Conservation (phyloP, 1,140 invertebrate genomes). For the Aleiodes sp. region DNA sequence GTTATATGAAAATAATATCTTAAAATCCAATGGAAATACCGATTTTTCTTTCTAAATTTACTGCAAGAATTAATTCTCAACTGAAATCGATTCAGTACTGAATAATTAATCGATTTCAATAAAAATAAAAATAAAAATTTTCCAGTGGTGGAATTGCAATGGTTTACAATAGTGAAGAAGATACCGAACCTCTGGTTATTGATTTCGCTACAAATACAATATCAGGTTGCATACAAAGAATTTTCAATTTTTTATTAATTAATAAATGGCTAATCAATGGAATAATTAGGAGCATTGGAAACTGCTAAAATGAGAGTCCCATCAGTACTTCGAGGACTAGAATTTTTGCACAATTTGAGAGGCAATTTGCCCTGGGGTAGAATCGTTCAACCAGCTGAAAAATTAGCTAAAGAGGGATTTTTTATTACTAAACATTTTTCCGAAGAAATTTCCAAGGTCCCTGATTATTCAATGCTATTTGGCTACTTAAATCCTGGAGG, state of each 20-base stretch:
- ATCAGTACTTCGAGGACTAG: conserved; percentile 69
- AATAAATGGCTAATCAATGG: background rate
- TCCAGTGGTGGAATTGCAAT: conserved; percentile 78
- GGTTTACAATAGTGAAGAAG: conserved; percentile 73
- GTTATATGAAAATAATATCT: too few species aligned
- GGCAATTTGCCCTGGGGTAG: conserved; percentile 74
- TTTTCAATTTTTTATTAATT: conserved; percentile 35
- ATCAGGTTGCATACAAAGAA: conserved; percentile 43
- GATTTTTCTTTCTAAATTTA: too few species aligned
- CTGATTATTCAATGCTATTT: conserved; percentile 57
- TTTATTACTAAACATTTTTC: conserved; percentile 64
- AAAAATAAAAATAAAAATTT: conserved; percentile 31
- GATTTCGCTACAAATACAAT: conserved; percentile 67
- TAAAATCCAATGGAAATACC: too few species aligned
- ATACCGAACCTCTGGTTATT: conserved; percentile 64
- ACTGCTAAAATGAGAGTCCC: conserved; percentile 58
- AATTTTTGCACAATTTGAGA: conserved; percentile 68
- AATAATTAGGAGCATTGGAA: conserved; percentile 16
- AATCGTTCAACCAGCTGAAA: conserved; percentile 72
- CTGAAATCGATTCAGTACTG: too few species aligned
- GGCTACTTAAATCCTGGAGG: conserved; percentile 62
- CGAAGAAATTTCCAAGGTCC: conserved; percentile 57
- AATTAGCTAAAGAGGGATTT: conserved; percentile 70
- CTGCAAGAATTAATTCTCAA: too few species aligned
- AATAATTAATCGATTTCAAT: background rate